Evolutionary conservation across 1,140 invertebrate species (phyloP).

Genomic region (Charaxes varanes): DNA sequence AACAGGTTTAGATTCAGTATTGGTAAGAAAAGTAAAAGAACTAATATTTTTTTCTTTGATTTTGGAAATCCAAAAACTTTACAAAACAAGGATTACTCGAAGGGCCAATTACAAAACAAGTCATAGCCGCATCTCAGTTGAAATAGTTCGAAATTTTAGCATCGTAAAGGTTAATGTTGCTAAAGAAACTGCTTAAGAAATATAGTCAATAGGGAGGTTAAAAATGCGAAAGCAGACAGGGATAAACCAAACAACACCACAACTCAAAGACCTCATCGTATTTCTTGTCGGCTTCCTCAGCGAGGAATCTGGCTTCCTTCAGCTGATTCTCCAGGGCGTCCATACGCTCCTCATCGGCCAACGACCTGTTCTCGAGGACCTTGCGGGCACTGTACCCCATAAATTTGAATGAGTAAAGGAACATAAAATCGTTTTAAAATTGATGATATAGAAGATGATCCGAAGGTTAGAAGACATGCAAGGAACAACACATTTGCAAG

Average conservation of each 20-base stretch:
- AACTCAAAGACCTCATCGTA: conserved; percentile 95
- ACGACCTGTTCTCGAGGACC: conserved; percentile 99
- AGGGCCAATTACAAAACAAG: conserved; percentile 3
- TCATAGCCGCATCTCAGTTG: conserved; percentile 2
- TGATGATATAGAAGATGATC: conserved; percentile 50
- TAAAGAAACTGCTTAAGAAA: background rate
- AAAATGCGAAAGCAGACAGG: conserved; percentile 36
- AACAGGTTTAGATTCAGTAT: background rate
- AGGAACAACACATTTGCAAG: conserved; percentile 38
- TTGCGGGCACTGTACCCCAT: conserved; percentile 92
- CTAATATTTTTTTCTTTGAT: background rate
- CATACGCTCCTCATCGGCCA: conserved; percentile 99
- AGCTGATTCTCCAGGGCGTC: conserved; percentile 98
- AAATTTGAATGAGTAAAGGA: conserved; percentile 37
- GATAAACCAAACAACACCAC: conserved; percentile 63
- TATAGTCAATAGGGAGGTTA: conserved; percentile 1
- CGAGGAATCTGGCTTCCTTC: conserved; percentile 99
- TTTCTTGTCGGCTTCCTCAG: conserved; percentile 99
- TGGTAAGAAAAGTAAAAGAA: background rate
- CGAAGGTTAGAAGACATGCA: conserved; percentile 62
- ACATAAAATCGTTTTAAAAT: conserved; percentile 15
- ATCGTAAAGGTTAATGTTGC: conserved; percentile 1
- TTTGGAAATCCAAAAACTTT: background rate
- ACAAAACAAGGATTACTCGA: background rate
- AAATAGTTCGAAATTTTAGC: conserved; percentile 1